Conservation (phyloP, 2,113 vertebrate species). For the human region GRCh38 chr16:20004501-20005000, state of each 20-base stretch:
- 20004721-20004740: background rate
- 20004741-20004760: background rate
- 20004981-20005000: background rate
- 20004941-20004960: background rate
- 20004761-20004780: background rate
- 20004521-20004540: background rate
- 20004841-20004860: background rate
- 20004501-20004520: background rate
- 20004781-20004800: rapidly evolving
- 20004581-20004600: background rate
- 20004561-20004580: background rate
- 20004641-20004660: background rate
- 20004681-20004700: background rate
- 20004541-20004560: background rate
- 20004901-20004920: background rate
- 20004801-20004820: background rate
- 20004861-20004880: background rate
- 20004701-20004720: background rate
- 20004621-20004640: background rate
- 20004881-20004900: background rate
- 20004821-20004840: background rate
- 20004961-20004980: background rate
- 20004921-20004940: background rate
- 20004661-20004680: background rate
- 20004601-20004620: background rate